Evolutionary conservation across 1,140 invertebrate species (phyloP), one percentile per base, ranked within the genome.

Genomic region (Neuroterus valhalla): DNA sequence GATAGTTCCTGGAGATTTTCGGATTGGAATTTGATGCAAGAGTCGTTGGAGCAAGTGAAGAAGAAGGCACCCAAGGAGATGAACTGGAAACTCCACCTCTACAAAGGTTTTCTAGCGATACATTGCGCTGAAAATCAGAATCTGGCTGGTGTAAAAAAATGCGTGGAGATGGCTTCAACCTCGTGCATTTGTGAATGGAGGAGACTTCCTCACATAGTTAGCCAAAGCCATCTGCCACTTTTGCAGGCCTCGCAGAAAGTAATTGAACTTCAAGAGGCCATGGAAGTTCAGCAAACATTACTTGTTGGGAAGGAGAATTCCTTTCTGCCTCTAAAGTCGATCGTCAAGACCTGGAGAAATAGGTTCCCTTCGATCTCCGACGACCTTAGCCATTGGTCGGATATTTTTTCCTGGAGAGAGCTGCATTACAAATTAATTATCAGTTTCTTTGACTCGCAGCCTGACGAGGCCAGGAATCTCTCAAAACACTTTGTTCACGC

Each of bases 311-410:
- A 96, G 8, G 94, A 93, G 48, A 94, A 94, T 55, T 95, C 96
- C 0, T 87, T 98, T 3, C 97, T 99, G 86, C 98, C 99, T 85
- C 98, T 99, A 96, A 99, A 99, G 89, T 96, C 97, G 0, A 98
- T 98, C 73, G 97, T 99, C 0, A 99, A 99, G 88, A 99, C 98
- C 0, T 99, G 98, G 98, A 93, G 96, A 15, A 98, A 98, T 89
- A 92, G 98, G 17, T 91, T 98, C 67, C 97, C 96, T 0, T 96
- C 97, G 0, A 95, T 99, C 69, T 96, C 96, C 0, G 98, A 99
- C 88, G 96, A 99, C 89, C 90, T 99, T 55, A 97, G 96, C 66
- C 98, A 99, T 89, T 99, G 98, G 98, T 97, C 96, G 82, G 98
- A 99, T 83, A 98, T 99, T 44, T 99, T 99, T 88, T 96, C 96